Evolutionary conservation across 2,888 invertebrate species (phyloP), one percentile per base, ranked within the genome.

Genomic region (Branchipolynoe longqiensis): DNA sequence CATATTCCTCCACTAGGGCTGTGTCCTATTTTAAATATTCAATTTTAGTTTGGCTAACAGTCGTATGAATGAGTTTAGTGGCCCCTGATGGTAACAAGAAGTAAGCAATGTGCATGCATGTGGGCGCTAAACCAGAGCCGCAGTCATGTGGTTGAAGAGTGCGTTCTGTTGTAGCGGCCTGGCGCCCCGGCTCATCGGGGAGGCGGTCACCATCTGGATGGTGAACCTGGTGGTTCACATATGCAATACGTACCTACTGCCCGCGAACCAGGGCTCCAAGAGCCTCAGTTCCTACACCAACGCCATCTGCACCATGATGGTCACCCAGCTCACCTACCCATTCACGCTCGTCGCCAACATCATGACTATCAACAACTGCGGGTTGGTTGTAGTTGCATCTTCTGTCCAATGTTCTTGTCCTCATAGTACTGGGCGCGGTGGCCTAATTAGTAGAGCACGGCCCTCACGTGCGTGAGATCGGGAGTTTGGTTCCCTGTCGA

Each of bases 331-430:
- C 2, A 86, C 97, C n/a, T 99, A 99, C 94, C 98, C 98, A 31
- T 96, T 98, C 92, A 96, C 96, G 93, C 97, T 99, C 86, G 97
- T 98, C 0, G 96, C 97, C 18, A 97, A 97, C 86, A 97, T 98
- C 91, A 98, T 98, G 97, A 96, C 96, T 86, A 96, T 98, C 14
- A 96, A 96, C 87, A 96, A 97, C 87, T 96, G 96, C 25, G 96
- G 96, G 95, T 96, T 92, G 89, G 91, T 88, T 0, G 18, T 25
- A 69, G n/a, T n/a, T n/a, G n/a, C n/a, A n/a, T n/a, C n/a, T n/a
- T n/a, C n/a, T n/a, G n/a, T n/a, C n/a, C n/a, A n/a, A n/a, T n/a
- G n/a, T n/a, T n/a, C n/a, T n/a, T n/a, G n/a, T n/a, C n/a, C n/a
- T n/a, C n/a, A n/a, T n/a, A n/a, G n/a, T n/a, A n/a, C n/a, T n/a